Base-by-base conservation (phyloP, 2,888 invertebrate genomes). In the Pharmacophagus antenor region DNA sequence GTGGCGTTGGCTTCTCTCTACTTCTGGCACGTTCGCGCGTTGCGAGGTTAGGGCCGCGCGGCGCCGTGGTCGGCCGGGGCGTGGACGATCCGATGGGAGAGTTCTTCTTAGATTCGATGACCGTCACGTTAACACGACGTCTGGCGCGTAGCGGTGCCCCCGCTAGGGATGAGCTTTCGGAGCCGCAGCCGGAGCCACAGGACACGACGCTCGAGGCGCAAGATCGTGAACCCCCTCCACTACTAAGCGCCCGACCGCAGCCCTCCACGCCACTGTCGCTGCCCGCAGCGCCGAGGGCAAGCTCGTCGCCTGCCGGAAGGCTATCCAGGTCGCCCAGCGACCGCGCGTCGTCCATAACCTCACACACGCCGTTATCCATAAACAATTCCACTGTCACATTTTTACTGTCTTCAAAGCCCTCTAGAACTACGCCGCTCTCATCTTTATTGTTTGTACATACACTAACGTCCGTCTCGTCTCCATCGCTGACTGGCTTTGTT, bases 251-350 rank as follows among this genome's bases (percentile, higher is more conserved):
- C 20, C 94, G 94, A 0, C 94, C 93, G 52, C 91, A 91, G 51
- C 95, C 94, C 73, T 96, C 96, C 17, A 96, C 94, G 5, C 96
- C 96, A 72, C 96, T 96, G 74, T 96, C 96, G 77, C 95, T 95
- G 61, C 96, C 95, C 63, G 95, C 95, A 63, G 92, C 86, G 22
- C 86, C 85, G 41, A 88, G 73, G 8, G 66, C 84, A 17, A 88
- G 67, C 63, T 89, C 89, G 58, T 90, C 88, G 1, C 79, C 88
- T 1, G 77, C 86, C n/a, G 87, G 88, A 64, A 88, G 72, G 64
- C 89, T 88, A 62, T 88, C 88, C 47, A 88, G 70, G 63, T 89
- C 90, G 0, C 83, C 85, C 47, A 88, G 64, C 5, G 89, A 88
- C 41, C 88, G 73, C n/a, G 80, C 85, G 62, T 90, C 89, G 42